Conservation (phyloP, 2,888 invertebrate species). For the Pyrgus malvae region DNA sequence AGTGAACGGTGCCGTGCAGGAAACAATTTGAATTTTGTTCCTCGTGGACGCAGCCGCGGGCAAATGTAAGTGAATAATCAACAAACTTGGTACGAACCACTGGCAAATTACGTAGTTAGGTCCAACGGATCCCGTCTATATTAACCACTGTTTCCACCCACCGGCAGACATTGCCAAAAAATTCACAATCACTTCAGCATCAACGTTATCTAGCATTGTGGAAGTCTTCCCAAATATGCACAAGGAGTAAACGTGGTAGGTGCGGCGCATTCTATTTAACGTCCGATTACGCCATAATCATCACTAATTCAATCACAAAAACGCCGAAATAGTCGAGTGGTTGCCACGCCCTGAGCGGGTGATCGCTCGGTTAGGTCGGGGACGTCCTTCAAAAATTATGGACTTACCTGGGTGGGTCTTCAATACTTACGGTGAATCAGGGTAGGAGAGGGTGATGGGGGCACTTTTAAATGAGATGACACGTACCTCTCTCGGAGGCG, state of each 20-base stretch:
- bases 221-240: constrained; percentile 35
- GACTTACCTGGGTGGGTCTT: constrained; percentile 48
- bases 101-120: neutral
- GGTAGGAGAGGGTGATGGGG: neutral
- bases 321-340: constrained; percentile 47
- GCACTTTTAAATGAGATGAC: neutral
- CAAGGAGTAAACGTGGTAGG: constrained; percentile 36
- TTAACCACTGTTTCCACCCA: too few species aligned
- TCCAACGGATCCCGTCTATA: neutral
- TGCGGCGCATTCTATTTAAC: constrained; percentile 39
- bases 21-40: constrained; percentile 15
- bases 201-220: constrained; percentile 33
- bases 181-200: too few species aligned
- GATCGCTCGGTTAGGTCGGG: constrained; percentile 2
- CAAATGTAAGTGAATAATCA: neutral
- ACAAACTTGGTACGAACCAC: neutral
- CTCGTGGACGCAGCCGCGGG: neutral
- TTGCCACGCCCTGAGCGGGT: constrained; percentile 62
- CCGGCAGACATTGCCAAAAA: too few species aligned
- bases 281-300: constrained; percentile 45
- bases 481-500: constrained; percentile 60
- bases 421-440: constrained; percentile 49
- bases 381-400: constrained; percentile 22
- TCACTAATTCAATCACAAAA: constrained; percentile 58
- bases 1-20: constrained; percentile 3